A percentile compares a stretch with the other conserved stretches of the same genome.
These are phyloP conservation scores for Ornithoptera priamus DNA, from an alignment of 2,888 invertebrate species.

Conservation along the genomic window DNA sequence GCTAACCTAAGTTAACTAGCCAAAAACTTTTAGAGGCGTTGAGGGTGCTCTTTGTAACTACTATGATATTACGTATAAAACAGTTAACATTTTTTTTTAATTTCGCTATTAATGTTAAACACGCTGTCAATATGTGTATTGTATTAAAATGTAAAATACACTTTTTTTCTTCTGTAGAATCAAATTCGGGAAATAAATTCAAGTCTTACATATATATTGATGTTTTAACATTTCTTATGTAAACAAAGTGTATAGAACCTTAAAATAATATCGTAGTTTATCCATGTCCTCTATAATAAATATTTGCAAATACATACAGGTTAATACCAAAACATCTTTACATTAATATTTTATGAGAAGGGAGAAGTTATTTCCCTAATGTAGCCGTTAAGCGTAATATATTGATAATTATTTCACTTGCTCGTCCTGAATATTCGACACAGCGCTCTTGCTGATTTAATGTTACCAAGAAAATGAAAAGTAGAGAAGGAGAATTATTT, in stretches of 20 bases:
- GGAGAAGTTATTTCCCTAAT: constrained; percentile 67
- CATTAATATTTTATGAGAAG: constrained; percentile 59
- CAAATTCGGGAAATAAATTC: too few species aligned
- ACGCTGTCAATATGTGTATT: too few species aligned
- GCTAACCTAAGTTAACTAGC: too few species aligned
- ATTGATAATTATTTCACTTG: constrained; percentile 68
- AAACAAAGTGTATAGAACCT: not conserved
- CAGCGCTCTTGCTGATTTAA: constrained; percentile 31
- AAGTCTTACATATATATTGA: not conserved
- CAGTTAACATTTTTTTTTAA: too few species aligned
- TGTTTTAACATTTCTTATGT: constrained; percentile 1
- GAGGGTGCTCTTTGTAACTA: too few species aligned
- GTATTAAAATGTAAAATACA: too few species aligned
- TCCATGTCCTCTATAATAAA: constrained; percentile 1
- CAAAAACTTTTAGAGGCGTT: too few species aligned
- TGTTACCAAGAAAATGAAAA: constrained; percentile 25
- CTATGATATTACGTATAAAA: too few species aligned
- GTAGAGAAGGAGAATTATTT: not conserved
- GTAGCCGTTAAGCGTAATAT: constrained; percentile 65
- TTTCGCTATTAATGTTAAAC: too few species aligned
- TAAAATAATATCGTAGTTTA: not conserved
- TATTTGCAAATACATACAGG: constrained; percentile 19
- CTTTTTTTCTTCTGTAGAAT: not conserved
- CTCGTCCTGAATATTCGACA: constrained; percentile 54
- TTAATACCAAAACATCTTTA: constrained; percentile 34